Evolutionary conservation across 2,113 vertebrate species (phyloP).

Genomic region (Odontesthes bonariensis): DNA sequence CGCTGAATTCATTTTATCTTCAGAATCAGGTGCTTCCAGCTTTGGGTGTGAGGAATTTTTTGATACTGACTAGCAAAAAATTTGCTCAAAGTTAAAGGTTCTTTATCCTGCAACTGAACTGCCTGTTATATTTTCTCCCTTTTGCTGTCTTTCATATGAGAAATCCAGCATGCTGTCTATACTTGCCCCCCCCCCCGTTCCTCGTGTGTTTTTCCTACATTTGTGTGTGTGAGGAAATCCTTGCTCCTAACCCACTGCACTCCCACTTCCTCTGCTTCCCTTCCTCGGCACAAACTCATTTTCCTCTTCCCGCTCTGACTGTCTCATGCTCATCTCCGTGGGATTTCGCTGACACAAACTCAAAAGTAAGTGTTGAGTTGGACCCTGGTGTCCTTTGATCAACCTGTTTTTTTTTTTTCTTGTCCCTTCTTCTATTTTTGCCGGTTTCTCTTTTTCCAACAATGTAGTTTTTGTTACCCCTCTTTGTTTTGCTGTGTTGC

Average conservation of each 20-base stretch:
- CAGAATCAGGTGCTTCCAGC: conserved; percentile 11
- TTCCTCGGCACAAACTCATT: conserved; percentile 46
- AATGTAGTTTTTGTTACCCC: conserved; percentile 6
- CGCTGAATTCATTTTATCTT: conserved; percentile 21
- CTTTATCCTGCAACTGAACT: too few species aligned
- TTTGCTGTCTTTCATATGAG: neutral
- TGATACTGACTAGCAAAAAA: neutral
- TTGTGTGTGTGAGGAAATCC: conserved; percentile 72
- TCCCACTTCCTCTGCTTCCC: conserved; percentile 72
- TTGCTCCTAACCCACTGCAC: conserved; percentile 59
- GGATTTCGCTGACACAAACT: conserved; percentile 48
- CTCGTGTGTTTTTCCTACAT: conserved; percentile 33
- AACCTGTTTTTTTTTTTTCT: conserved; percentile 29
- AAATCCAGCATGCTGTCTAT: conserved; percentile 5
- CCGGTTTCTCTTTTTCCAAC: neutral
- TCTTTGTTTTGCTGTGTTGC: conserved; percentile 24
- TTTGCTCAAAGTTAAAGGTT: neutral
- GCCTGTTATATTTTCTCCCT: neutral
- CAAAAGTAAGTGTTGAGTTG: conserved; percentile 55
- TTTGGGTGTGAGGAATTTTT: conserved; percentile 14
- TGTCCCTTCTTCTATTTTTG: neutral
- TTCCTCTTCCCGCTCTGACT: conserved; percentile 56
- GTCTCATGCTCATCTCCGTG: conserved; percentile 50
- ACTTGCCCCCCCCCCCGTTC: conserved; percentile 15
- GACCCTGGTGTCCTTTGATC: conserved; percentile 32